Percentiles rank a stretch among this genome's conserved stretches.
Evolutionary conservation across 2,888 invertebrate species (phyloP).

Genomic region (Eurois occulta): DNA sequence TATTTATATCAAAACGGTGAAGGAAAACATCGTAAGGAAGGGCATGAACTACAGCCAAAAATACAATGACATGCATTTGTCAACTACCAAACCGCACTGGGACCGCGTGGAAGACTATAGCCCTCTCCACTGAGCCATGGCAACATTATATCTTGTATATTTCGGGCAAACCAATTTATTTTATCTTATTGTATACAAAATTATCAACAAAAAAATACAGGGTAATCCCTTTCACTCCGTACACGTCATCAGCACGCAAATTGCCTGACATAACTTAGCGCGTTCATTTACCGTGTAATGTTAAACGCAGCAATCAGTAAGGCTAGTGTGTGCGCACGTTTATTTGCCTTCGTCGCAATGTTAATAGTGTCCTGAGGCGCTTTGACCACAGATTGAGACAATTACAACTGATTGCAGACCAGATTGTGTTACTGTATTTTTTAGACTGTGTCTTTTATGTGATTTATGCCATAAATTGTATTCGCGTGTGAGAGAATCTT

Average conservation of each 20-base stretch:
- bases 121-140: not conserved
- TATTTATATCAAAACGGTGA: not conserved
- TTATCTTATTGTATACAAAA: not conserved
- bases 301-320: constrained; percentile 59
- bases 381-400: constrained; percentile 80
- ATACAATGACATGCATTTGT: not conserved
- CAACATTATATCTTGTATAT: not conserved
- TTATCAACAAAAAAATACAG: constrained; percentile 8
- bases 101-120: not conserved
- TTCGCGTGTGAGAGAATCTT: constrained; percentile 71
- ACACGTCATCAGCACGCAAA: constrained; percentile 52
- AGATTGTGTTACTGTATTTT: constrained; percentile 69
- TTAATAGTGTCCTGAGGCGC: constrained; percentile 84
- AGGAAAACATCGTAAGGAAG: not conserved
- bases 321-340: constrained; percentile 68
- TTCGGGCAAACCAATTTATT: not conserved
- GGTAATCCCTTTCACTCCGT: constrained; percentile 27
- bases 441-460: constrained; percentile 68
- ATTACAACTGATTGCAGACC: constrained; percentile 86
- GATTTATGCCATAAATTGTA: constrained; percentile 80
- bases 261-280: constrained; percentile 52
- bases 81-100: not conserved
- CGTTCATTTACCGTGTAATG: constrained; percentile 55
- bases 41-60: not conserved
- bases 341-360: constrained; percentile 76